Evolutionary conservation across 2,888 invertebrate genomes (phyloP).

Genomic region (Acanthosepion esculentum): DNA sequence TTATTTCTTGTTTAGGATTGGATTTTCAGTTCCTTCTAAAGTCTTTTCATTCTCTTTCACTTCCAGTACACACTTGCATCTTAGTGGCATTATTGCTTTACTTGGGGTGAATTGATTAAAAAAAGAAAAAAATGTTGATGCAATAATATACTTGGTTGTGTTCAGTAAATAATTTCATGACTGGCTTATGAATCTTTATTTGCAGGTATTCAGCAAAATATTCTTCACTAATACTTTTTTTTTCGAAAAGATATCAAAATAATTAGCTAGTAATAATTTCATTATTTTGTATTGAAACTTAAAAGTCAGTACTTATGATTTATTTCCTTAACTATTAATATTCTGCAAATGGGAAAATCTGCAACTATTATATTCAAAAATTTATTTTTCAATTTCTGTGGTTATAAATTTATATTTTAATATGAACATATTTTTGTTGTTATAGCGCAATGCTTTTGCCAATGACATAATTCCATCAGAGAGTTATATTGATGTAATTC

Average conservation of each 20-base stretch:
- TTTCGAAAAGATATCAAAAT: not conserved
- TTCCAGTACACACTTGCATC: too few species aligned
- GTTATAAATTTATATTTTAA: not conserved
- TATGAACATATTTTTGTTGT: constrained; percentile 54
- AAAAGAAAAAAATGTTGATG: not conserved
- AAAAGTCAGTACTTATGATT: not conserved
- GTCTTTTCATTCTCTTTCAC: too few species aligned
- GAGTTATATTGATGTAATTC: constrained; percentile 85
- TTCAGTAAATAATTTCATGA: not conserved
- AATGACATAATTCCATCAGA: constrained; percentile 88
- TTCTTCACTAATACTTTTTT: not conserved
- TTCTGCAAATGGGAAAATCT: not conserved
- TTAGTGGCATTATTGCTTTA: too few species aligned
- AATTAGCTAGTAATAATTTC: not conserved
- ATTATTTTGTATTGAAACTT: not conserved
- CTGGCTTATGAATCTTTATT: not conserved
- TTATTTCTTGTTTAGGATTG: too few species aligned
- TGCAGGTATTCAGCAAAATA: not conserved
- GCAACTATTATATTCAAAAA: not conserved
- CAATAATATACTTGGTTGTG: not conserved
- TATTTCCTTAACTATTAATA: not conserved
- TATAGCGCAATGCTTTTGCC: constrained; percentile 81
- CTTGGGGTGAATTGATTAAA: too few species aligned
- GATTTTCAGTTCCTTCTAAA: too few species aligned
- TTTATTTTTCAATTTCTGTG: not conserved